Percentiles rank a stretch among this genome's conserved stretches.
These are phyloP conservation scores for Odiellus spinosus DNA, from an alignment of 2,888 invertebrate species.

Conservation along the genomic window DNA sequence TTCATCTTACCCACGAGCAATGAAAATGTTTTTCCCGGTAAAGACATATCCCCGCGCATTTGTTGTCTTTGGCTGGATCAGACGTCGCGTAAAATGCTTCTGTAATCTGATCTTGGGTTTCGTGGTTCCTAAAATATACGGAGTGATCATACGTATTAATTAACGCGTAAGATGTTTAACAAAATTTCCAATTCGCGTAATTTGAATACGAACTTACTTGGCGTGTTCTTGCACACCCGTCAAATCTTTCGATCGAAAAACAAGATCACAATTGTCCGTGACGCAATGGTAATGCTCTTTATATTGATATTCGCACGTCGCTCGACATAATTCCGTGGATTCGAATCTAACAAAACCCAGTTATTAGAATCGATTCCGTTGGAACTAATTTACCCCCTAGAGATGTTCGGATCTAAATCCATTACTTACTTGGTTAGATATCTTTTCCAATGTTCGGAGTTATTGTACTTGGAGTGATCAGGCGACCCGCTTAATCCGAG, in stretches of 20 bases:
- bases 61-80: constrained; percentile 42
- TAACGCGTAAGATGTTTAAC: too few relatives aligned
- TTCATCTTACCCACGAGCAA: constrained; percentile 61
- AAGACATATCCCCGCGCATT: constrained; percentile 45
- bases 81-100: constrained; percentile 53
- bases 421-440: too few relatives aligned
- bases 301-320: constrained; percentile 44
- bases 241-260: constrained; percentile 32
- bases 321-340: constrained; percentile 26
- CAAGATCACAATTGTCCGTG: constrained; percentile 55
- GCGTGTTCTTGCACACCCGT: constrained; percentile 60
- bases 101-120: constrained; percentile 70
- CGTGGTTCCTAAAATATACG: constrained; percentile 55
- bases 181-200: neutral
- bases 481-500: too few relatives aligned
- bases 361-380: too few relatives aligned
- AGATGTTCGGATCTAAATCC: too few relatives aligned
- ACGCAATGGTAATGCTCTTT: constrained; percentile 78
- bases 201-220: constrained; percentile 29
- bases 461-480: too few relatives aligned
- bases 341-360: constrained; percentile 31
- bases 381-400: too few relatives aligned
- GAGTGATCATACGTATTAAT: too few relatives aligned
- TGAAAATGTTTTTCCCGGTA: constrained; percentile 68
- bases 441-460: too few relatives aligned